These are phyloP conservation scores for Rhysida immarginata DNA, from an alignment of 1,140 invertebrate genomes.

Conservation along the genomic window DNA sequence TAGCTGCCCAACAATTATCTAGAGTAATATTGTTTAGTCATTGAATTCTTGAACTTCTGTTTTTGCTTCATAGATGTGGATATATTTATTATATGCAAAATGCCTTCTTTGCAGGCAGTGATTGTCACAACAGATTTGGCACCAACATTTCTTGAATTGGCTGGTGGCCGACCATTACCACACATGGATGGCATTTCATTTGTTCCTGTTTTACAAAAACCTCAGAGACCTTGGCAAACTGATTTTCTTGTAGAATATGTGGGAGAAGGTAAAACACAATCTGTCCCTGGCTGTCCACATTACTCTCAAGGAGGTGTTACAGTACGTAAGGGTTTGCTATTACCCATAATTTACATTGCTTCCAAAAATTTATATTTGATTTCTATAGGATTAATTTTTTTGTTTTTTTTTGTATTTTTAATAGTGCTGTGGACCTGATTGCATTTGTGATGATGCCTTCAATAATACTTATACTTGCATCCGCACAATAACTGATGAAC, in stretches of 20 bases:
- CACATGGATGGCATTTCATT: slow-evolving; percentile 51
- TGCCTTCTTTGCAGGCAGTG: slow-evolving; percentile 38
- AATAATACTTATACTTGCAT: slow-evolving; percentile 75
- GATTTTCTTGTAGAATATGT: slow-evolving; percentile 19
- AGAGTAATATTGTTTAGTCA: too few species aligned
- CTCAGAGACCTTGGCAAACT: slow-evolving; percentile 4
- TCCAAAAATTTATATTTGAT: background rate
- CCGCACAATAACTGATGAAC: slow-evolving; percentile 36
- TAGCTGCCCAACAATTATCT: slow-evolving; percentile 31
- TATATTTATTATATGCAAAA: too few species aligned
- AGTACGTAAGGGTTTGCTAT: background rate
- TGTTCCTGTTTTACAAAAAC: slow-evolving; percentile 18
- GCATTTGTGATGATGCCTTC: slow-evolving; percentile 62
- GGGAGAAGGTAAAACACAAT: slow-evolving; percentile 14
- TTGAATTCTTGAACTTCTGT: background rate
- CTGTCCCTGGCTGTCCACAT: background rate
- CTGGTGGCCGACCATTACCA: slow-evolving; percentile 33
- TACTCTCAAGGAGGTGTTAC: background rate
- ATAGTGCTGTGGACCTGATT: slow-evolving; percentile 47
- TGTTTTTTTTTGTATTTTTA: background rate
- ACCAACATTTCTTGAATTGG: slow-evolving; percentile 58
- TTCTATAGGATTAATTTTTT: background rate
- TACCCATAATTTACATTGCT: background rate
- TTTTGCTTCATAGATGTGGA: background rate
- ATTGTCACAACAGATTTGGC: slow-evolving; percentile 63